Base-by-base conservation (phyloP, 2,888 invertebrate species). In the Nysson spinosus region DNA sequence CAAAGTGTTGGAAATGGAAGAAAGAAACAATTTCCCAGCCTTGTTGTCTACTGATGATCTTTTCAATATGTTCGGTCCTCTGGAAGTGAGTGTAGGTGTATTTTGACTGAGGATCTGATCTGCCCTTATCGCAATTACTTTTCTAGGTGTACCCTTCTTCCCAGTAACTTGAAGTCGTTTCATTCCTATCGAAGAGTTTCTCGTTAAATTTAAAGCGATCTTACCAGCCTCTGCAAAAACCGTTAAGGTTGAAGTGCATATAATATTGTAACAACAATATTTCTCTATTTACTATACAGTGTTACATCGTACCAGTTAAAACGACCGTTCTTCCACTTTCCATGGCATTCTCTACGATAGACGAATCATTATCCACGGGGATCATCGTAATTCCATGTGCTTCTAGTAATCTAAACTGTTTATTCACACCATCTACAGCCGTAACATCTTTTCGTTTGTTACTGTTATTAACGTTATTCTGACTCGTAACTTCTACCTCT, bases 371-470 rank as follows among this genome's bases (percentile, higher is more conserved):
- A 85, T 96, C 96, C 16, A 92, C 90, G 46, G 95, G 93, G 84
- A 96, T 91, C 92, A 96, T 93, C 39, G 95, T 93, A 80, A 96
- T 95, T 66, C 96, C 96, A 88, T 96, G 95, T 75, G 92, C 91
- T 84, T 95, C 93, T 61, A 96, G 89, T 87, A 96, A 89, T 84
- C 92, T 91, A 68, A 93, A 88, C 14, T 89, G 89, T 66, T 89
- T 89, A 20, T 85, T 85, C 5, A 83, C 63, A 26, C 72, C 79
- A 20, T 79, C 75, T 32, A 82, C 78, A 12, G 79, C 70, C 24
- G 80, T 51, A 35, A 82, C 74, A 37, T 85, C 80, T 78, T 84
- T 71, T 7, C 64, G 79, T 40, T 82, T 85, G 51, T 79, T 83
- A 56, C 60, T 68, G 14, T 40, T 74, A 19, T 51, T 71, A 52